phyloP scores from a whole-genome alignment of 2,888 invertebrate species.

The Strigamia transsilvanica region DNA sequence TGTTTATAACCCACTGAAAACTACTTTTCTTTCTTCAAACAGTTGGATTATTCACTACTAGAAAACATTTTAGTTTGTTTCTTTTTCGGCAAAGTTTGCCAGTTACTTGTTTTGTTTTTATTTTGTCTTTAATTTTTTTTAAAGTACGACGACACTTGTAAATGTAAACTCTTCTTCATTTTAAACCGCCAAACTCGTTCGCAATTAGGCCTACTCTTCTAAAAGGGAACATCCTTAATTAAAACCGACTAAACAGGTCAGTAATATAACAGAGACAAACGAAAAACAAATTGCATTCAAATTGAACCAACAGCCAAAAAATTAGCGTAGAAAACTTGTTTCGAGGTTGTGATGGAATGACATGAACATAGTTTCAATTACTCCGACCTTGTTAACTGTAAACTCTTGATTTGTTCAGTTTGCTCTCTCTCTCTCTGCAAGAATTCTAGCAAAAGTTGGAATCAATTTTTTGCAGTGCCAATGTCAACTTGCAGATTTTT shows the following conservation, averaged over 20 bases:
- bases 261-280: neutral
- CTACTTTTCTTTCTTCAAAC: conserved; percentile 45
- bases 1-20: conserved; percentile 45
- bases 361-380: conserved; percentile 7
- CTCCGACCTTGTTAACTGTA: neutral
- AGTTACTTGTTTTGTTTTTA: conserved; percentile 37
- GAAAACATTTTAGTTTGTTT: conserved; percentile 18
- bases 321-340: conserved; percentile 22
- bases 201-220: conserved; percentile 47
- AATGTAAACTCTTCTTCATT: conserved; percentile 46
- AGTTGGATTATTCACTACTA: conserved; percentile 49
- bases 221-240: conserved; percentile 43
- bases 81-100: conserved; percentile 30
- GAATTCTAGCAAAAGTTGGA: neutral
- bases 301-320: neutral
- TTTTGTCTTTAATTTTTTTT: conserved; percentile 42
- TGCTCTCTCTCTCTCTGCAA: neutral
- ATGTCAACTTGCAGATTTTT: conserved; percentile 9
- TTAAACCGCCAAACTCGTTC: conserved; percentile 49
- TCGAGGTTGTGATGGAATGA: conserved; percentile 25
- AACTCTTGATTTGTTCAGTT: neutral
- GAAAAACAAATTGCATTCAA: neutral
- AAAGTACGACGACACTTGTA: conserved; percentile 41
- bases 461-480: conserved; percentile 1
- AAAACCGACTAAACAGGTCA: conserved; percentile 29